phyloP scores from a whole-genome alignment of 1,140 invertebrate species.

The Brachionus asplanchnoidis region DNA sequence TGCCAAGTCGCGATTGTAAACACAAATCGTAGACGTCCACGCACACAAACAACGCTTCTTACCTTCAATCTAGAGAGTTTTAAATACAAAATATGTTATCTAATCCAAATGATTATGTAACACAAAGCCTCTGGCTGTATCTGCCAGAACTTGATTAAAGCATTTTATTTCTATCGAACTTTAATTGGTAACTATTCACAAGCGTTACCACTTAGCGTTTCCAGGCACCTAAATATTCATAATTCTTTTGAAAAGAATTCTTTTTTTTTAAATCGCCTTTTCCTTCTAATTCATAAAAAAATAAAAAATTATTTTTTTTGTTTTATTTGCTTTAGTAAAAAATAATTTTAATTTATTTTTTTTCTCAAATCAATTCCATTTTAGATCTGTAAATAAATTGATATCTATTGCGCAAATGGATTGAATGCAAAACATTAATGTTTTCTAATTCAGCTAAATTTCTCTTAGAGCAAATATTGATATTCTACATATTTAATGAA shows the following conservation, averaged over 20 bases:
- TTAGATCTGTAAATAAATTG: not conserved
- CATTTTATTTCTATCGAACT: not conserved
- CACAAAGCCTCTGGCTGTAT: not conserved
- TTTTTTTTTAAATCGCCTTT: not conserved
- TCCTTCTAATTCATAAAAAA: not conserved
- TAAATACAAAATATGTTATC: not conserved
- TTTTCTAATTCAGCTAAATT: not conserved
- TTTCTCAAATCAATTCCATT: too few species aligned
- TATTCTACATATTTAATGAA: not conserved
- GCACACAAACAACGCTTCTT: not conserved
- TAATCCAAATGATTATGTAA: not conserved
- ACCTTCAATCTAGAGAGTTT: not conserved
- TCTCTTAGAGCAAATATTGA: not conserved
- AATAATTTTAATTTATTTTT: not conserved
- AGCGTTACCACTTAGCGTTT: not conserved
- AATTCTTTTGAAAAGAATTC: too few species aligned
- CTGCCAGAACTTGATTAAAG: not conserved
- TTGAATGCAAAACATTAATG: not conserved
- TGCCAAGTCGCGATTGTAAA: not conserved
- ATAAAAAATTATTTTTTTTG: not conserved
- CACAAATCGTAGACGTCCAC: not conserved
- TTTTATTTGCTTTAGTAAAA: not conserved
- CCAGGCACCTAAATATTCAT: not conserved
- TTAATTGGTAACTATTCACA: not conserved
- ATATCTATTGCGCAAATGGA: not conserved